Percentiles rank a stretch among this genome's conserved stretches.
phyloP scores from a whole-genome alignment of 2,113 vertebrate species.

The Semicossyphus pulcher region DNA sequence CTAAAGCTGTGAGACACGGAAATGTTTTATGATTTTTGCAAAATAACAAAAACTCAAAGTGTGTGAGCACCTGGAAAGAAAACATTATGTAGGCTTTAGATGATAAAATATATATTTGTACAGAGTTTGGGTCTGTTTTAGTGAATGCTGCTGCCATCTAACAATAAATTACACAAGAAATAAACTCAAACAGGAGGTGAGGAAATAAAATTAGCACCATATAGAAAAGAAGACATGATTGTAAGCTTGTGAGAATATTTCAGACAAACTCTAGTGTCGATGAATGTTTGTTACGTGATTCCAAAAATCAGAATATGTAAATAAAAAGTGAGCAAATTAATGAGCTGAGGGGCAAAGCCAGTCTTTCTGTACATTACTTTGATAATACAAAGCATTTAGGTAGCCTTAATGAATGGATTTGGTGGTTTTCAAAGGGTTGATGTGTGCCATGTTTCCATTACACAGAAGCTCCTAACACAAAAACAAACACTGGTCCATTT shows the following conservation, averaged over 20 bases:
- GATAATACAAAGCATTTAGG: constrained; percentile 2
- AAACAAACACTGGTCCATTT: background rate
- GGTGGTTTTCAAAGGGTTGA: constrained; percentile 5
- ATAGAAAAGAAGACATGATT: constrained; percentile 27
- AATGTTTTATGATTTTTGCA: no score
- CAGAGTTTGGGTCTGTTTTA: background rate
- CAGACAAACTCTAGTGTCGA: constrained; percentile 2
- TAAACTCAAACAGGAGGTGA: constrained; percentile 7
- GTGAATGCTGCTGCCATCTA: constrained; percentile 37
- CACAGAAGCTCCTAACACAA: constrained; percentile 23
- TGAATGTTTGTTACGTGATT: background rate
- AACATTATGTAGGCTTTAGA: constrained; percentile 4
- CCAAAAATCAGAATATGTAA: background rate
- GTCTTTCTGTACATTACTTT: constrained; percentile 69
- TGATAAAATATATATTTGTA: background rate
- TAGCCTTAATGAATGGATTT: constrained; percentile 12
- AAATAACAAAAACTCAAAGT: background rate
- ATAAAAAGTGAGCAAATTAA: background rate
- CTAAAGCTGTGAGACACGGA: constrained; percentile 60
- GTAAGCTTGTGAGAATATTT: constrained; percentile 7
- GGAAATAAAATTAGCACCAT: constrained; percentile 63
- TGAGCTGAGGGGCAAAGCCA: constrained; percentile 1
- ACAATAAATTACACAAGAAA: constrained; percentile 10
- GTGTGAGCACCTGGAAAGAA: constrained; percentile 16
- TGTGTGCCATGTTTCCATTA: constrained; percentile 65